Conservation (phyloP, 2,113 vertebrate species). For the Spea multiplicata region DNA sequence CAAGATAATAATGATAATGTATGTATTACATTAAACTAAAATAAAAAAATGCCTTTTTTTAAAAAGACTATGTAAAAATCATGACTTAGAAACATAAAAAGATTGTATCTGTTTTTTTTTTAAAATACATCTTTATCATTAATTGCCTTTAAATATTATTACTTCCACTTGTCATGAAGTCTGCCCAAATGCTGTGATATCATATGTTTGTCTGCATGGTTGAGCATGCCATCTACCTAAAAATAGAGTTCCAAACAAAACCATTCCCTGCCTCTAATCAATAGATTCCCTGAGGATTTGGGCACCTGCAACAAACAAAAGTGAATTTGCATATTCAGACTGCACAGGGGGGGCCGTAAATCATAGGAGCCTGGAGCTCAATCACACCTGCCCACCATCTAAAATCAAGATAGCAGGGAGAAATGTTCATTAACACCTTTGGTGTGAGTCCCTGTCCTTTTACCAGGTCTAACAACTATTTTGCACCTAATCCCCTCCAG, state of each 20-base stretch:
- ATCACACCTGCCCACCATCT: conserved; percentile 17
- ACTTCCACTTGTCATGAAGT: background rate
- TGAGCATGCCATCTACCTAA: background rate
- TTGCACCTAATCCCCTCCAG: background rate
- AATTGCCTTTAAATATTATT: too few species aligned
- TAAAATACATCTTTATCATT: too few species aligned
- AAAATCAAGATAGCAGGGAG: conserved; percentile 5
- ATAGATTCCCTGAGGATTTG: conserved; percentile 10
- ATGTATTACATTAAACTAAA: too few species aligned
- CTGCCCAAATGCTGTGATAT: background rate
- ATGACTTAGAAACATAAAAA: too few species aligned
- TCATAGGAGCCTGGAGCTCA: background rate
- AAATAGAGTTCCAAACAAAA: background rate
- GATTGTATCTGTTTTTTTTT: too few species aligned
- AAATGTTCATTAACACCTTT: conserved; percentile 10
- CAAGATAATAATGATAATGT: too few species aligned
- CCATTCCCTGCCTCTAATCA: background rate
- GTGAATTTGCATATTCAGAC: conserved; percentile 18
- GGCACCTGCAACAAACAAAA: conserved; percentile 21
- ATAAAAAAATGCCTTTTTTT: too few species aligned
- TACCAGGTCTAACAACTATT: background rate
- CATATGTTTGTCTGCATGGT: background rate
- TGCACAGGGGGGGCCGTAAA: conserved; percentile 4
- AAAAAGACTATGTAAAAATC: too few species aligned
- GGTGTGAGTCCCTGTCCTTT: background rate